Conservation (phyloP, 2,888 invertebrate genomes). For the Molorchus minor region DNA sequence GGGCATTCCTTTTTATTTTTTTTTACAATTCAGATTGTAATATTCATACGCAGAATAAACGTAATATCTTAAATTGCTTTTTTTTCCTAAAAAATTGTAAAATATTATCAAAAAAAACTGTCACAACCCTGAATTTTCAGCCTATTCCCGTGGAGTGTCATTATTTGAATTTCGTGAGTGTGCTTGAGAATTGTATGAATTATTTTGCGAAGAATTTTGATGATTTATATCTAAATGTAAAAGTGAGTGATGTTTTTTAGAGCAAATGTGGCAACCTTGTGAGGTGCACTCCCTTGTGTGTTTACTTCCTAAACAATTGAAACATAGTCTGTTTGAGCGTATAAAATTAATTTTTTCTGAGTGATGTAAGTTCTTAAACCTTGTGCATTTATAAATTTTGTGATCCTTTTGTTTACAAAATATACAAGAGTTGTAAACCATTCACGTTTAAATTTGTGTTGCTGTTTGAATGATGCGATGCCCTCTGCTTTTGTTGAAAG, state of each 20-base stretch:
- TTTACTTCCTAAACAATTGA: conserved; percentile 10
- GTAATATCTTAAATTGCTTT: too few relatives aligned
- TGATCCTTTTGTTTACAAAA: not conserved
- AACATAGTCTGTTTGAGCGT: conserved; percentile 1
- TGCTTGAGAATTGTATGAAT: conserved; percentile 10
- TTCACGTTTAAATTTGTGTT: too few relatives aligned
- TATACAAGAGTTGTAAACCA: too few relatives aligned
- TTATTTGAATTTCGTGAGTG: not conserved
- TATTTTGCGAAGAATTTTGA: not conserved
- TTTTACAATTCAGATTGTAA: too few relatives aligned
- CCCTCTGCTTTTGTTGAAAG: too few relatives aligned
- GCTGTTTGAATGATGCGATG: too few relatives aligned
- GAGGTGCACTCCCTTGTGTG: conserved; percentile 11
- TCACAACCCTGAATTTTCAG: too few relatives aligned
- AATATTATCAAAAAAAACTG: too few relatives aligned
- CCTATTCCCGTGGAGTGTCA: too few relatives aligned
- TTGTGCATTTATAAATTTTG: conserved; percentile 1
- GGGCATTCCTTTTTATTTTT: too few relatives aligned
- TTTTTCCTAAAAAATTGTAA: too few relatives aligned
- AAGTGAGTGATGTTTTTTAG: conserved; percentile 61
- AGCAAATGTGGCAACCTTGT: conserved; percentile 63
- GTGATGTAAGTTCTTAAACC: conserved; percentile 1
- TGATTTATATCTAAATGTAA: not conserved
- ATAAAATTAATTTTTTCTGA: conserved; percentile 13
- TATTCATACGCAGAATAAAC: too few relatives aligned